These are phyloP conservation scores for Excalfactoria chinensis DNA, from an alignment of 2,113 vertebrate genomes.

Conservation along the genomic window DNA sequence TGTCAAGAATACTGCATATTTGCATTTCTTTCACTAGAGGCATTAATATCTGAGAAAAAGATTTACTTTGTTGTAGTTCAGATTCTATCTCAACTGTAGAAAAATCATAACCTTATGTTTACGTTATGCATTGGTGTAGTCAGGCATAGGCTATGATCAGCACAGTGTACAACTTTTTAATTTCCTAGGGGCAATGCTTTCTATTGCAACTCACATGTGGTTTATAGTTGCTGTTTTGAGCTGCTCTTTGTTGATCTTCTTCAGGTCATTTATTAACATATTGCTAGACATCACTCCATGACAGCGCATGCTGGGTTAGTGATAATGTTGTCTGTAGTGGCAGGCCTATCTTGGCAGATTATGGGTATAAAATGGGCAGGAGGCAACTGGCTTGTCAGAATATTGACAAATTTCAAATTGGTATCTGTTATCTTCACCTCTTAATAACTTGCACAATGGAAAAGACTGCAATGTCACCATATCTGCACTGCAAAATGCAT, in stretches of 20 bases:
- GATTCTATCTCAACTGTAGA: background rate
- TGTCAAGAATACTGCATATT: background rate
- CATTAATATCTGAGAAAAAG: background rate
- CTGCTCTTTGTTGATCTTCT: background rate
- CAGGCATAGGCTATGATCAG: background rate
- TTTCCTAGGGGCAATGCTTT: background rate
- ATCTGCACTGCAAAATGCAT: background rate
- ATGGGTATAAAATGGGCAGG: slow-evolving; percentile 36
- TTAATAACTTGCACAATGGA: slow-evolving; percentile 21
- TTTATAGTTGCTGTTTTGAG: background rate
- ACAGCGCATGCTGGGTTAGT: slow-evolving; percentile 5
- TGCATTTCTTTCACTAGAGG: background rate
- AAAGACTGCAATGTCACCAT: slow-evolving; percentile 1
- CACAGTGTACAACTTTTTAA: slow-evolving; percentile 11
- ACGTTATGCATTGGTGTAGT: background rate
- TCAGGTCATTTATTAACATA: slow-evolving; percentile 14
- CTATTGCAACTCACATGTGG: background rate
- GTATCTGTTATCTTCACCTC: background rate
- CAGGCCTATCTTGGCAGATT: slow-evolving; percentile 29
- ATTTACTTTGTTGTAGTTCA: background rate
- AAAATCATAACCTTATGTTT: background rate
- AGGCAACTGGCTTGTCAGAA: slow-evolving; percentile 55
- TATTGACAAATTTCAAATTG: slow-evolving; percentile 55
- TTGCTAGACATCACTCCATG: background rate
- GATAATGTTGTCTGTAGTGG: slow-evolving; percentile 9